Percentiles rank a stretch among this genome's conserved stretches.
Conservation (phyloP, 2,113 vertebrate species). For the Dasyurus viverrinus region DNA sequence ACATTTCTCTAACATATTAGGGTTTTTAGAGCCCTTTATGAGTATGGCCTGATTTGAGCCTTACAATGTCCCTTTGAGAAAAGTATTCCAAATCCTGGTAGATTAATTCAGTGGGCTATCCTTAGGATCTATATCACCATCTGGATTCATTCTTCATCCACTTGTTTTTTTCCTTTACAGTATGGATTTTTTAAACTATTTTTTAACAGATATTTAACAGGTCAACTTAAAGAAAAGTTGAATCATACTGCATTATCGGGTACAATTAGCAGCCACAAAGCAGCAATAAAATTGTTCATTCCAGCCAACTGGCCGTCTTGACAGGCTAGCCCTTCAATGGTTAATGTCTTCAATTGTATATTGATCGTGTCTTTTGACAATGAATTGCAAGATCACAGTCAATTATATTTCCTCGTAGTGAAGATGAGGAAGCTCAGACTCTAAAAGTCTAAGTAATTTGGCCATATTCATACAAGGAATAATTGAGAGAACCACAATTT, state of each 20-base stretch:
- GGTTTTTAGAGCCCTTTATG: background rate
- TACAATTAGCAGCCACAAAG: background rate
- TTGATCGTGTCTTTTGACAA: background rate
- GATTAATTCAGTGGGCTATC: background rate
- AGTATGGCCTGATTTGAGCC: background rate
- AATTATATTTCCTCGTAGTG: background rate
- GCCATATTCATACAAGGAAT: background rate
- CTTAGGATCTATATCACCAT: no score
- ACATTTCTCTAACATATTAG: background rate
- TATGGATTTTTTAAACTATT: background rate
- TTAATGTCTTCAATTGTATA: background rate
- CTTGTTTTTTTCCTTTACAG: background rate
- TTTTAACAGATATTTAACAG: background rate
- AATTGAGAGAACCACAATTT: background rate
- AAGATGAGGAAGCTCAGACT: background rate
- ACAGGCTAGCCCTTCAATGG: background rate
- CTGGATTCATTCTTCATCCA: background rate
- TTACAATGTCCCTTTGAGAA: background rate
- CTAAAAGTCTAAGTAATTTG: background rate
- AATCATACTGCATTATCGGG: background rate
- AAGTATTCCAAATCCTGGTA: background rate
- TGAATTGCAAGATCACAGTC: background rate
- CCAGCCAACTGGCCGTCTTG: background rate
- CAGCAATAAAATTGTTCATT: background rate
- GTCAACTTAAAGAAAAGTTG: background rate